Evolutionary conservation across 2,113 vertebrate species (phyloP).

Genomic region (Apus apus): DNA sequence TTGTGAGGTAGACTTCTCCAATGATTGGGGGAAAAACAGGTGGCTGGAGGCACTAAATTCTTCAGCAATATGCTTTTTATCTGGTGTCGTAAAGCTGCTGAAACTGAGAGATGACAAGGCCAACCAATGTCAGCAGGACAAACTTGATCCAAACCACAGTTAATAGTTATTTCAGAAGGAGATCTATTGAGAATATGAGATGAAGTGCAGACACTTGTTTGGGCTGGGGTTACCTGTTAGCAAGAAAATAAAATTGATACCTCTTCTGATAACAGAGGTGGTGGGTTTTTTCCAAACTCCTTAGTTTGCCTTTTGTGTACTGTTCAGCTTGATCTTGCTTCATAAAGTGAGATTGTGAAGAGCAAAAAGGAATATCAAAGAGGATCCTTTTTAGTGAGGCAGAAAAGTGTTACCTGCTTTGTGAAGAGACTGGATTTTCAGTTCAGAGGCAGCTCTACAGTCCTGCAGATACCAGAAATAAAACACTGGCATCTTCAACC

Average conservation of each 20-base stretch:
- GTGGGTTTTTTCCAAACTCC: not conserved
- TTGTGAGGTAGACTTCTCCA: not conserved
- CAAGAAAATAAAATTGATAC: not conserved
- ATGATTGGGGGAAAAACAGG: not conserved
- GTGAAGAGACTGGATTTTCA: conserved; percentile 4
- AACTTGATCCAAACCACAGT: not conserved
- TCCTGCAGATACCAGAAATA: conserved; percentile 1
- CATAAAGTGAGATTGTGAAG: not conserved
- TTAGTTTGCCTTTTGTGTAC: not conserved
- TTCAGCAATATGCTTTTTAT: not conserved
- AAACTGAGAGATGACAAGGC: not conserved
- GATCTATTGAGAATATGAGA: not conserved
- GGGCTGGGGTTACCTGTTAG: not conserved
- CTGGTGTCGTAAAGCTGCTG: not conserved
- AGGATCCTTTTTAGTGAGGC: not conserved
- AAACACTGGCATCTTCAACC: not conserved
- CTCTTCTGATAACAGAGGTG: not conserved
- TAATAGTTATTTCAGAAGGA: not conserved
- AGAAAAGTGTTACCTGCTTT: not conserved
- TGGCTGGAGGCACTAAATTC: not conserved
- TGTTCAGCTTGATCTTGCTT: not conserved
- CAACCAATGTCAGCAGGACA: not conserved
- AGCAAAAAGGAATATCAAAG: not conserved
- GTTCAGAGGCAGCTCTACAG: not conserved
- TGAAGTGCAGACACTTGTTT: not conserved